Base-by-base conservation (phyloP, 2,797 vertebrate genomes). In the Sardinella longiceps region DNA sequence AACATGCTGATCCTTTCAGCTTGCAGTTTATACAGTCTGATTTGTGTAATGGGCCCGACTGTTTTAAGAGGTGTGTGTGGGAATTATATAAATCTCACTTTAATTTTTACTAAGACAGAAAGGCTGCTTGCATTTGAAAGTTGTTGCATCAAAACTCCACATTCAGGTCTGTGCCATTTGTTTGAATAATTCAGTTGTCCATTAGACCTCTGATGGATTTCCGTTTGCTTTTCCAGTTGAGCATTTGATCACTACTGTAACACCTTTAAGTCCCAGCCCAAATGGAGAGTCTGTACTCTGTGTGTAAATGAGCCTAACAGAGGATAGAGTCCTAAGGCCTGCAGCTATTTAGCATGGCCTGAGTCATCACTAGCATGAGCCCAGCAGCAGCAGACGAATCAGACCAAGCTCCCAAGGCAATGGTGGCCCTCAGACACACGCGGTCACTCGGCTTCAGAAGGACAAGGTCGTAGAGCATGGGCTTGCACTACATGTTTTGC, bases 141-240 rank as follows among this genome's bases (percentile, higher is more conserved):
- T 23, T 37, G 7, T 70, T 15, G 9, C 60, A 33, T 70, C 70
- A 23, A 10, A 10, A 77, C 37, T 23, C 6, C 9, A 2, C 0
- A 20, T 39, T 23, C 37, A 43, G 5, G 7, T 33, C 30, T 18
- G 3, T 74, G 66, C 25, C 23, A 60, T n/a, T 60, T 60, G 56
- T 60, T 15, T 70, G 63, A 70, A 70, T 70, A 70, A 70, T 70
- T 77, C 70, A 77, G 37, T 77, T 9, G 18, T 39, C 66, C 23
- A 74, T 18, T 74, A 70, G 63, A 11, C 28, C 30, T 70, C 25
- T 33, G 63, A n/a, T n/a, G n/a, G 10, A 11, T 30, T 70, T 37
- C 63, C 37, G 20, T 23, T 77, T 39, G 20, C 70, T 20, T 43
- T 77, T 43, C 70, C 70, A 77, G 33, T 37, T 77, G 43, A 77